Percentiles rank a stretch among this genome's conserved stretches.
phyloP scores from a whole-genome alignment of 2,797 vertebrate genomes.

The Clarias fuscus region DNA sequence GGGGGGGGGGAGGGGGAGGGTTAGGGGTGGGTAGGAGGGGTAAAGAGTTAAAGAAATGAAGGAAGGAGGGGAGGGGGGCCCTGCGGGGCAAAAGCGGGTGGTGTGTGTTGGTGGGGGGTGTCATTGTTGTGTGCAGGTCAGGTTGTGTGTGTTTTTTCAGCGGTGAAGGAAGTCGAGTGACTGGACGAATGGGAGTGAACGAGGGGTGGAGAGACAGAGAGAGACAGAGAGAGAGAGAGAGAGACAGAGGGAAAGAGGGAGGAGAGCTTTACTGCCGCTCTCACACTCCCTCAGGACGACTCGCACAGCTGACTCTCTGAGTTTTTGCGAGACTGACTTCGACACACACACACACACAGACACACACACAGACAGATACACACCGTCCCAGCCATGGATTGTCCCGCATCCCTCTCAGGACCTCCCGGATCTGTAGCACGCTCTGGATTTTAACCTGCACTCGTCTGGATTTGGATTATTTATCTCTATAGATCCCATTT shows the following conservation, averaged over 20 bases:
- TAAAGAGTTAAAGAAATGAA: slow-evolving; percentile 49
- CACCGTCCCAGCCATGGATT: slow-evolving; percentile 38
- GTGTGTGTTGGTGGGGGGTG: slow-evolving; percentile 9
- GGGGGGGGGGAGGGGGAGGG: slow-evolving; percentile 55
- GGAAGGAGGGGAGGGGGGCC: slow-evolving; percentile 56
- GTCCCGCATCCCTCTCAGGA: not conserved
- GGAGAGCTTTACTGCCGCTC: slow-evolving; percentile 66
- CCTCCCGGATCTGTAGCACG: slow-evolving; percentile 53
- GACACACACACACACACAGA: slow-evolving; percentile 8
- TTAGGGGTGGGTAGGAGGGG: slow-evolving; percentile 62
- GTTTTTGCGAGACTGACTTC: slow-evolving; percentile 34
- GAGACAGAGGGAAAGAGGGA: slow-evolving; percentile 32
- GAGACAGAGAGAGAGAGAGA: slow-evolving; percentile 13
- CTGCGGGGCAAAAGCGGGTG: slow-evolving; percentile 60
- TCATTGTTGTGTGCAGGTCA: slow-evolving; percentile 62
- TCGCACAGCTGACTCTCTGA: slow-evolving; percentile 70
- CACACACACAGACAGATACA: slow-evolving; percentile 17
- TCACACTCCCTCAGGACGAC: slow-evolving; percentile 72
- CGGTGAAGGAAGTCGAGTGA: slow-evolving; percentile 74
- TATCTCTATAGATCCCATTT: slow-evolving; percentile 11
- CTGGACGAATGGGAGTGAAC: slow-evolving; percentile 70
- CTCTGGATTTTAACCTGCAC: slow-evolving; percentile 50
- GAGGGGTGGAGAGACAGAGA: slow-evolving; percentile 29
- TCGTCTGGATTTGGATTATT: slow-evolving; percentile 49
- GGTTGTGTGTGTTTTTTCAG: slow-evolving; percentile 66